Percentiles rank a stretch among this genome's conserved stretches.
phyloP scores from a whole-genome alignment of 2,113 vertebrate species.

The Trichomycterus rosablanca region DNA sequence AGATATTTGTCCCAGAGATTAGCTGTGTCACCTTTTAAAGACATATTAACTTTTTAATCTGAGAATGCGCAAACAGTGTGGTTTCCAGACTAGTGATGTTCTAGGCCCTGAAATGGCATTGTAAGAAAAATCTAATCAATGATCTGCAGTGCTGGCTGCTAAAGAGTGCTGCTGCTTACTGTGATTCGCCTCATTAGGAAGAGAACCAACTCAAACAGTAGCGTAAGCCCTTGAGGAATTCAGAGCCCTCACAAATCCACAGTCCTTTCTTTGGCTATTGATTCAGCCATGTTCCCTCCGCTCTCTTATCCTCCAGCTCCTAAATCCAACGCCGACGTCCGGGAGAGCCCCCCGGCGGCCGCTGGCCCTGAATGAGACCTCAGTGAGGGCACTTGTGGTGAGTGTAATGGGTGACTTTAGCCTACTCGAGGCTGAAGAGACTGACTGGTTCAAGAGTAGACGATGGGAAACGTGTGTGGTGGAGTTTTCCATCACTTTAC shows the following conservation, averaged over 20 bases:
- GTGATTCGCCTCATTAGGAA: constrained; percentile 26
- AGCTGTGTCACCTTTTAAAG: constrained; percentile 11
- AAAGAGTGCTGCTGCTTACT: constrained; percentile 12
- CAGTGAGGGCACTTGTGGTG: constrained; percentile 20
- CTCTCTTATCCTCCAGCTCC: constrained; percentile 19
- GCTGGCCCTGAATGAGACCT: not conserved
- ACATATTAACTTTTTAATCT: constrained; percentile 10
- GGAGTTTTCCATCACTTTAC: constrained; percentile 5
- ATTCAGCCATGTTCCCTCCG: constrained; percentile 15
- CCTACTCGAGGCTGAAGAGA: constrained; percentile 8
- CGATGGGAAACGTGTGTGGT: constrained; percentile 4
- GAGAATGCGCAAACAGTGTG: not conserved
- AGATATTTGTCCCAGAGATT: constrained; percentile 8
- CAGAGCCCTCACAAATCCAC: constrained; percentile 28
- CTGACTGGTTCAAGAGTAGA: constrained; percentile 18
- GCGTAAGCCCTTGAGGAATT: constrained; percentile 20
- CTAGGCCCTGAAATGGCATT: not conserved
- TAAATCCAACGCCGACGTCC: constrained; percentile 18
- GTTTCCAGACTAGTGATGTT: not conserved
- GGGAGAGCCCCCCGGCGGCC: constrained; percentile 5
- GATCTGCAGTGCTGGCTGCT: not conserved
- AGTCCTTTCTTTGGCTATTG: constrained; percentile 18
- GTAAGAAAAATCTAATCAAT: constrained; percentile 12
- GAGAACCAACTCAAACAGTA: constrained; percentile 19
- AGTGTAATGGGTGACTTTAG: constrained; percentile 11